Conservation (phyloP, 2,888 invertebrate species). For the Sialis fuliginosa region DNA sequence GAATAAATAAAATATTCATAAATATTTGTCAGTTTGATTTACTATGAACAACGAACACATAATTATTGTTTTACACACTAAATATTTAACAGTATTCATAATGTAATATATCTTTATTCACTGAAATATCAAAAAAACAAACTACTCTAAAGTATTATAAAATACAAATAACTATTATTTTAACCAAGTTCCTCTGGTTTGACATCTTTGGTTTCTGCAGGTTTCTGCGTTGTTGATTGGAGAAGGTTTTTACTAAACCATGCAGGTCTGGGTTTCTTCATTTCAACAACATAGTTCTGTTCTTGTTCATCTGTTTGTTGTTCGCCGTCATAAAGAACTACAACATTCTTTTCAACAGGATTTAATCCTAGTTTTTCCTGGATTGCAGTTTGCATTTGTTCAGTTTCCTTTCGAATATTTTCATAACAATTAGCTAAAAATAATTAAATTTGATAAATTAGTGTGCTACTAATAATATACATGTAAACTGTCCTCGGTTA, state of each 20-base stretch:
- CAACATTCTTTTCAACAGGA: slow-evolving; percentile 69
- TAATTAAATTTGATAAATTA: slow-evolving; percentile 3
- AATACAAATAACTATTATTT: slow-evolving; percentile 8
- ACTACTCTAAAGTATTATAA: background rate
- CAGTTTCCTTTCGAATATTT: slow-evolving; percentile 65
- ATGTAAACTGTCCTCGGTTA: too few relatives aligned
- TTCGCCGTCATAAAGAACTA: slow-evolving; percentile 75
- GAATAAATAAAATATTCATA: too few relatives aligned
- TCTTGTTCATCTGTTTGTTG: slow-evolving; percentile 38
- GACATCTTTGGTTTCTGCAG: slow-evolving; percentile 49
- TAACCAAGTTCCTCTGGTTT: slow-evolving; percentile 57
- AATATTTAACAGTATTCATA: too few relatives aligned
- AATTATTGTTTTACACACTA: too few relatives aligned
- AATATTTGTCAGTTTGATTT: too few relatives aligned
- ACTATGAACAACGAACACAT: too few relatives aligned
- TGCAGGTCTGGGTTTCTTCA: slow-evolving; percentile 64
- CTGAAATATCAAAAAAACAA: too few relatives aligned
- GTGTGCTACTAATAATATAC: background rate
- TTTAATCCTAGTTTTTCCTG: slow-evolving; percentile 45
- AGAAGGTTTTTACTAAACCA: slow-evolving; percentile 81
- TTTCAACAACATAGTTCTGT: slow-evolving; percentile 63
- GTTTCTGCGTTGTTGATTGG: slow-evolving; percentile 56
- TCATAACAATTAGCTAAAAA: slow-evolving; percentile 68
- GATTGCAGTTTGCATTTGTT: slow-evolving; percentile 60
- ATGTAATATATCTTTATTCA: too few relatives aligned